Evolutionary conservation across 1,140 invertebrate genomes (phyloP).

Genomic region (Melanaphis sacchari): DNA sequence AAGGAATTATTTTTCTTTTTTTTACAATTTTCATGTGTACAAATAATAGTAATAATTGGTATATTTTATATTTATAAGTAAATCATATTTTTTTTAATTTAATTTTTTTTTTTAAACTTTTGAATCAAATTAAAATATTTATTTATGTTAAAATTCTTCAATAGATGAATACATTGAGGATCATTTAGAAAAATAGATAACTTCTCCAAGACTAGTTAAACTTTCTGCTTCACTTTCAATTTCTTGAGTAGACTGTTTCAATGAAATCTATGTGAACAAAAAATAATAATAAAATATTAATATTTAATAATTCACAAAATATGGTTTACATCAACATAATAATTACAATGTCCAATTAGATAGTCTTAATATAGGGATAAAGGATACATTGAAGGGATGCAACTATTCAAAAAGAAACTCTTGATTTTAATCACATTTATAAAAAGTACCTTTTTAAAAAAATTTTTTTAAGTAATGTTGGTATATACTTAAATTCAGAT

Average conservation of each 20-base stretch:
- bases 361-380: too few relatives aligned
- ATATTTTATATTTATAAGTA: not conserved
- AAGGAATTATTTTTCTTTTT: too few relatives aligned
- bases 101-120: not conserved
- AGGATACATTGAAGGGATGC: too few relatives aligned
- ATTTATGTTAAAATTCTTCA: constrained; percentile 7
- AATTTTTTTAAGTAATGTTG: too few relatives aligned
- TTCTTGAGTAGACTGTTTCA: not conserved
- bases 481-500: too few relatives aligned
- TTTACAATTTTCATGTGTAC: too few relatives aligned
- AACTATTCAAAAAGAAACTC: too few relatives aligned
- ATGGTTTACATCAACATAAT: not conserved
- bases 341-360: too few relatives aligned
- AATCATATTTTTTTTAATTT: too few relatives aligned
- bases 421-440: too few relatives aligned
- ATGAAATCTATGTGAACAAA: not conserved
- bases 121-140: not conserved
- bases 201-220: constrained; percentile 40
- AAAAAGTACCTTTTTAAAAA: too few relatives aligned
- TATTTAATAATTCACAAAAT: not conserved
- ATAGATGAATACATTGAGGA: not conserved
- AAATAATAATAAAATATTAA: not conserved
- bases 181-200: not conserved
- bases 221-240: not conserved
- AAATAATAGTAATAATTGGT: too few relatives aligned